Evolutionary conservation across 2,113 vertebrate genomes (phyloP).

Genomic region (Melanocharis versteri): DNA sequence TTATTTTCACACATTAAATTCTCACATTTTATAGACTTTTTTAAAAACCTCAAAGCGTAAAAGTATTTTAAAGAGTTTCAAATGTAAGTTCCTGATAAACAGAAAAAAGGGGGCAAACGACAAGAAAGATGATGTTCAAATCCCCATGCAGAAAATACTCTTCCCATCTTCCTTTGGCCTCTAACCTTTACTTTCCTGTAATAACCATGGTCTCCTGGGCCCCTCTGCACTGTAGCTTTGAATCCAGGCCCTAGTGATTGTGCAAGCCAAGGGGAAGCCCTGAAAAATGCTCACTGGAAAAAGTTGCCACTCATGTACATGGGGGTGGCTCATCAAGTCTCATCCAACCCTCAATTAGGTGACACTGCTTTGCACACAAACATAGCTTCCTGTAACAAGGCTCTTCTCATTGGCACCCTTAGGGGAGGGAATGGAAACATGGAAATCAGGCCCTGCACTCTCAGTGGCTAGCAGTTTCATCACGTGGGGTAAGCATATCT

Average conservation of each 20-base stretch:
- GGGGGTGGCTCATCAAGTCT: neutral
- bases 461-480: neutral
- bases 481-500: neutral
- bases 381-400: neutral
- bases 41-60: neutral
- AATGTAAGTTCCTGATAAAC: neutral
- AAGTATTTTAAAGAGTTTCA: neutral
- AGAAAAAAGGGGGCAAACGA: neutral
- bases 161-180: neutral
- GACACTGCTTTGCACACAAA: neutral
- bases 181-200: neutral
- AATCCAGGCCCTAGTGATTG: neutral
- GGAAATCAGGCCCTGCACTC: neutral
- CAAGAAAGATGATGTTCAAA: neutral
- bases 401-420: neutral
- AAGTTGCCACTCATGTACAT: neutral
- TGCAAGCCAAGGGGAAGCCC: neutral
- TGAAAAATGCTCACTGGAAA: neutral
- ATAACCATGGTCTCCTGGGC: neutral
- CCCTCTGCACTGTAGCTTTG: neutral
- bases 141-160: neutral
- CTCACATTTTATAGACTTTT: neutral
- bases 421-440: neutral
- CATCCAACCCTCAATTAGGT: neutral
- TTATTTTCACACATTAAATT: slow-evolving; percentile 34